Conservation (phyloP, 2,888 invertebrate species). For the Microplitis manilae region DNA sequence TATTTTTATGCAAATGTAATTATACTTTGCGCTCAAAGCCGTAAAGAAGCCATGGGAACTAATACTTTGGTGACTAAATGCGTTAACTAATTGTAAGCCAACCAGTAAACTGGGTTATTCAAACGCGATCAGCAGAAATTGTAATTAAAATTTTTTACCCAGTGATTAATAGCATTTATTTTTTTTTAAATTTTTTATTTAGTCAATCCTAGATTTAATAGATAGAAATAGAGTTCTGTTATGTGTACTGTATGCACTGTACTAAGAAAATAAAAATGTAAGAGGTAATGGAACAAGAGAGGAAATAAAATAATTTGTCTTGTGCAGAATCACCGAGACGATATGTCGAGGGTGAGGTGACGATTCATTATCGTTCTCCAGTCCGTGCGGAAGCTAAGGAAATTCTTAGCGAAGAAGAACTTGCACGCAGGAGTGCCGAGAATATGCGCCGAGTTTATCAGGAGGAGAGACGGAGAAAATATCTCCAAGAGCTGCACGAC, state of each 20-base stretch:
- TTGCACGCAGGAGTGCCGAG: conserved; percentile 89
- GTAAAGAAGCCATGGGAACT: conserved; percentile 33
- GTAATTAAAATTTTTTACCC: conserved; percentile 22
- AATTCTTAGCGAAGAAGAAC: conserved; percentile 89
- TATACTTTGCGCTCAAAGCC: conserved; percentile 12
- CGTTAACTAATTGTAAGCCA: conserved; percentile 30
- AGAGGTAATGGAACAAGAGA: not conserved
- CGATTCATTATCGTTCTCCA: conserved; percentile 93
- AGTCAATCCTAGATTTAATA: not conserved
- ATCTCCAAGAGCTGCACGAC: conserved; percentile 93
- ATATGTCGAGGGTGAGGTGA: conserved; percentile 93
- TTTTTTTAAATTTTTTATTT: conserved; percentile 2
- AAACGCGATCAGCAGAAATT: conserved; percentile 26
- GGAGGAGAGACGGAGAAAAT: conserved; percentile 91
- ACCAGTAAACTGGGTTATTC: conserved; percentile 30
- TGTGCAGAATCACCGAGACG: conserved; percentile 86
- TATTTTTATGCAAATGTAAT: conserved; percentile 13
- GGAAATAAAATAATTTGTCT: conserved; percentile 30
- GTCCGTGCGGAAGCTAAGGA: conserved; percentile 91
- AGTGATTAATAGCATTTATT: not conserved
- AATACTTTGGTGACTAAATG: conserved; percentile 21
- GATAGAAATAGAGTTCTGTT: not conserved
- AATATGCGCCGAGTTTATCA: conserved; percentile 92
- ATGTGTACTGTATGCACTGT: too few species aligned
- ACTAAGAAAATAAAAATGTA: not conserved